Conservation (phyloP, 1,140 invertebrate genomes). For the Drosophila eugracilis region DNA sequence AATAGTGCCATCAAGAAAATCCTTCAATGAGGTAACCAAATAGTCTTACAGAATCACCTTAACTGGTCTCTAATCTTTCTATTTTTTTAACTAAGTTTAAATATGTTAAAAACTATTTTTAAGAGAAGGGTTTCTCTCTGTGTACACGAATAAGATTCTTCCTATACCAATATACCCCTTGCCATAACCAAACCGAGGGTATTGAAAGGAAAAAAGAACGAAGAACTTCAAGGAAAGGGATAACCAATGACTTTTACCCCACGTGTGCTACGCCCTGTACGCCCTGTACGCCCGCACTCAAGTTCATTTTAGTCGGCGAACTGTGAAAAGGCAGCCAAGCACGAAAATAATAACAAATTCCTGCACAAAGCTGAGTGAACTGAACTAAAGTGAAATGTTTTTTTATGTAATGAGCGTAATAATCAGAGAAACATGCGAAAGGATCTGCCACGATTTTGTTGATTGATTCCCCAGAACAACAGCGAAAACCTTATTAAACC, state of each 20-base stretch:
- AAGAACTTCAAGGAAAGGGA: conserved; percentile 54
- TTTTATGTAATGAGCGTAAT: conserved; percentile 79
- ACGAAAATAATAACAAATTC: conserved; percentile 81
- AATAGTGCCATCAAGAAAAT: neutral
- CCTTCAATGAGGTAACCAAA: too few relatives aligned
- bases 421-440: conserved; percentile 76
- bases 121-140: too few relatives aligned
- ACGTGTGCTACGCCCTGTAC: conserved; percentile 16
- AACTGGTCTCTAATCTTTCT: too few relatives aligned
- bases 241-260: conserved; percentile 70
- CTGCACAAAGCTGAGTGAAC: conserved; percentile 42
- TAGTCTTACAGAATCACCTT: too few relatives aligned
- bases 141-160: neutral
- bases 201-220: conserved; percentile 9
- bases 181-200: neutral
- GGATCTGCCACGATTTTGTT: conserved; percentile 37
- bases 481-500: conserved; percentile 34
- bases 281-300: neutral
- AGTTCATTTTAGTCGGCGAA: conserved; percentile 55
- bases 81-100: too few relatives aligned
- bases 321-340: conserved; percentile 75
- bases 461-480: conserved; percentile 33
- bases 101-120: too few relatives aligned
- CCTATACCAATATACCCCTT: neutral
- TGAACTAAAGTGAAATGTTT: conserved; percentile 64